Evolutionary conservation across 2,888 invertebrate genomes (phyloP).

Genomic region (Agrochola lota): DNA sequence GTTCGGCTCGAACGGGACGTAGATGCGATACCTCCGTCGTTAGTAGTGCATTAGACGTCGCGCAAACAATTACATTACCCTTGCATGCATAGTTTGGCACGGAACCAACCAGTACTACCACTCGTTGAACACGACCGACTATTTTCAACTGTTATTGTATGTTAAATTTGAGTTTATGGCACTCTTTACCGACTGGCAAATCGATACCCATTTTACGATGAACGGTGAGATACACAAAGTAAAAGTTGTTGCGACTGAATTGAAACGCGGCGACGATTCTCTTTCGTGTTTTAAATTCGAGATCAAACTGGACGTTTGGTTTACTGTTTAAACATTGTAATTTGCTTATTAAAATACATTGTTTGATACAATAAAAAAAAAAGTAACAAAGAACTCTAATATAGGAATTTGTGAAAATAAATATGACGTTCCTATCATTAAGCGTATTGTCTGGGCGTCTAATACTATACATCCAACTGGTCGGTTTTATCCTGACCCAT

Average conservation of each 20-base stretch:
- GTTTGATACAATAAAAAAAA: conserved; percentile 9
- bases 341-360: conserved; percentile 27
- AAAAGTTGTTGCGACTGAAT: conserved; percentile 58
- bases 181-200: conserved; percentile 75
- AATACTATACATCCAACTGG: neutral
- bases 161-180: conserved; percentile 81
- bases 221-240: conserved; percentile 61
- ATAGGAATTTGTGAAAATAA: neutral
- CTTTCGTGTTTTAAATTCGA: conserved; percentile 50
- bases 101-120: conserved; percentile 81
- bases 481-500: too few relatives aligned
- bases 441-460: neutral
- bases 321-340: conserved; percentile 47
- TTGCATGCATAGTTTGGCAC: conserved; percentile 86
- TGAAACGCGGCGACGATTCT: conserved; percentile 22
- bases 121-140: conserved; percentile 81
- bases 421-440: neutral
- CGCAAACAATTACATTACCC: conserved; percentile 84
- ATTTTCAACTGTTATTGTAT: conserved; percentile 84
- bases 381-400: neutral
- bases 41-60: conserved; percentile 80
- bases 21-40: conserved; percentile 75
- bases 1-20: conserved; percentile 63
- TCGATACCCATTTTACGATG: conserved; percentile 71
- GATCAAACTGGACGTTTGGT: conserved; percentile 28